Evolutionary conservation across 2,113 vertebrate genomes (phyloP), one percentile per base, ranked within the genome.

Genomic region (Gasterosteus nipponicus): DNA sequence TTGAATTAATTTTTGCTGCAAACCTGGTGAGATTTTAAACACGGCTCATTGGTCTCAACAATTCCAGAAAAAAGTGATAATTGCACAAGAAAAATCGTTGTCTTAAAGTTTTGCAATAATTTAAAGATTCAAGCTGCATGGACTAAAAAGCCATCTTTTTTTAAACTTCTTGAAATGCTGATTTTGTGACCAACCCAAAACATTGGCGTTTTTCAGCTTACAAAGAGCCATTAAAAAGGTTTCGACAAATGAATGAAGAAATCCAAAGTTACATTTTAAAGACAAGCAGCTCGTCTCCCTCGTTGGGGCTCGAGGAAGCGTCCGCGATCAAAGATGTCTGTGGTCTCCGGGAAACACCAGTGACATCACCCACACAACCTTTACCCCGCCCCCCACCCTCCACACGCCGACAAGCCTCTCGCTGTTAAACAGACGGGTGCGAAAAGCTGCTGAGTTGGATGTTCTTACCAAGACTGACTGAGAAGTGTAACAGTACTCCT

Each of bases 401-500:
- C n/a, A n/a, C n/a, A 68, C 77, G 15, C 62, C 22, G 38, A 26
- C 7, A 15, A 73, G 74, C 85, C 57, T 65, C 44, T 49, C 73
- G 7, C 69, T 54, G 67, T 80, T 75, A 46, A 64, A 76, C 73
- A 54, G 75, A 47, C 11, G 60, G 62, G 83, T 82, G 81, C 70
- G 89, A 69, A 92, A 93, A 92, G 84, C 87, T 92, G 93, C 94
- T 94, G 92, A 93, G 91, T 78, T 85, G 88, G 87, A 92, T 85
- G 86, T 90, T 92, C 87, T 82, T 71, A 82, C 74, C 38, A 42
- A 64, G 76, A 84, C 87, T 78, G 83, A 87, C 83, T 89, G 89
- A 93, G 86, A 87, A 82, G 89, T 93, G 93, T 93, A 94, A 95
- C 90, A 75, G 62, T 93, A 94, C 92, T 94, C 94, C 91, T 89